Conservation (phyloP, 2,888 invertebrate genomes). For the Eristalinus sepulchralis region DNA sequence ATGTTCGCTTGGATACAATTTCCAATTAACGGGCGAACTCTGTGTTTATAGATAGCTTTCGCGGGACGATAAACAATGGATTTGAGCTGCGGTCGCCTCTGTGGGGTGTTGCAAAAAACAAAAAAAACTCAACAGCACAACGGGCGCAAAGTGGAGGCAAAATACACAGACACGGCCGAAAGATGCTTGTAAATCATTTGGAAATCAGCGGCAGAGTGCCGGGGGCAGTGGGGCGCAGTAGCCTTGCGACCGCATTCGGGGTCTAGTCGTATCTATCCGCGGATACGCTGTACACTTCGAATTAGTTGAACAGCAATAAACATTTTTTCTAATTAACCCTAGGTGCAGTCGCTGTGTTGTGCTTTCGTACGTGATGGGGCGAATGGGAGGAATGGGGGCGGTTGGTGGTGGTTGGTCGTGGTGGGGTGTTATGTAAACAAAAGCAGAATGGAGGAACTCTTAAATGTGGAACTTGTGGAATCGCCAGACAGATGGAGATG, state of each 20-base stretch:
- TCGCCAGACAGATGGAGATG: slow-evolving; percentile 11
- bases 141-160: no score
- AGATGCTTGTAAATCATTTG: slow-evolving; percentile 31
- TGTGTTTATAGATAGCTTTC: slow-evolving; percentile 36
- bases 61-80: slow-evolving; percentile 24
- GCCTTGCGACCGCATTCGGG: slow-evolving; percentile 6
- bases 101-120: slow-evolving; percentile 3
- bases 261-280: background rate
- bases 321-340: slow-evolving; percentile 62
- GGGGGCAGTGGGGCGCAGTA: background rate
- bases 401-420: background rate
- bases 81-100: background rate
- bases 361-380: background rate
- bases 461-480: slow-evolving; percentile 16
- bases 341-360: slow-evolving; percentile 14
- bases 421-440: slow-evolving; percentile 15
- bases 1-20: slow-evolving; percentile 23
- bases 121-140: background rate
- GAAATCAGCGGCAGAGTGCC: background rate
- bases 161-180: background rate
- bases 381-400: background rate
- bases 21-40: slow-evolving; percentile 30
- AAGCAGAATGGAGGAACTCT: slow-evolving; percentile 1
- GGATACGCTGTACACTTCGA: slow-evolving; percentile 12
- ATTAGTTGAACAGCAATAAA: slow-evolving; percentile 53